A percentile compares a stretch with the other conserved stretches of the same genome.
Conservation (phyloP, 2,797 vertebrate genomes). For the Anguilla anguilla region DNA sequence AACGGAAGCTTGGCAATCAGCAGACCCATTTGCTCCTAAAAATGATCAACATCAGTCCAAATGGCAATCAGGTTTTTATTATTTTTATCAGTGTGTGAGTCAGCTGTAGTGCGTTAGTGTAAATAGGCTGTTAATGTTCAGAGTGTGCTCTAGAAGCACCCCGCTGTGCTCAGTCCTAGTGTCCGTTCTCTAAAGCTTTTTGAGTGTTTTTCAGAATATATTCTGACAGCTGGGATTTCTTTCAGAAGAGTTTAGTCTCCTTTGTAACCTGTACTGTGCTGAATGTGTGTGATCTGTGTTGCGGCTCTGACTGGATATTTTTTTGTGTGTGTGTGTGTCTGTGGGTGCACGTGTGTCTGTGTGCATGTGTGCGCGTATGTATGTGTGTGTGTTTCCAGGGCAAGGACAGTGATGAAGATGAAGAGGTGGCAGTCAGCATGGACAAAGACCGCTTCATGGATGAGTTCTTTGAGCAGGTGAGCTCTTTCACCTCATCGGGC, state of each 20-base stretch:
- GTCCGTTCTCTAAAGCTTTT: too few species aligned
- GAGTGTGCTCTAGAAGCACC: too few species aligned
- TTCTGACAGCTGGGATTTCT: too few species aligned
- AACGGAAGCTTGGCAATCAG: not conserved
- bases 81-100: not conserved
- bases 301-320: not conserved
- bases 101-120: too few species aligned
- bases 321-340: not conserved
- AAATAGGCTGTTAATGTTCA: too few species aligned
- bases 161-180: too few species aligned
- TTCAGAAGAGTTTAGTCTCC: too few species aligned
- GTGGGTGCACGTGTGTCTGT: too few species aligned
- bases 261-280: not conserved
- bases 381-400: constrained; percentile 67
- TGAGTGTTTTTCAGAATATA: too few species aligned
- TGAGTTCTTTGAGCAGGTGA: constrained; percentile 96
- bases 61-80: too few species aligned
- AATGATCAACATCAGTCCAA: not conserved
- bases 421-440: constrained; percentile 87
- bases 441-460: constrained; percentile 94
- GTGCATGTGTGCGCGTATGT: not conserved
- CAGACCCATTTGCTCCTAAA: not conserved
- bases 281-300: constrained; percentile 14
- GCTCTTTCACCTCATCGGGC: constrained; percentile 32
- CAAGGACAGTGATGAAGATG: constrained; percentile 90